Evolutionary conservation across 2,888 invertebrate genomes (phyloP).

Genomic region (Synanthedon myopaeformis): DNA sequence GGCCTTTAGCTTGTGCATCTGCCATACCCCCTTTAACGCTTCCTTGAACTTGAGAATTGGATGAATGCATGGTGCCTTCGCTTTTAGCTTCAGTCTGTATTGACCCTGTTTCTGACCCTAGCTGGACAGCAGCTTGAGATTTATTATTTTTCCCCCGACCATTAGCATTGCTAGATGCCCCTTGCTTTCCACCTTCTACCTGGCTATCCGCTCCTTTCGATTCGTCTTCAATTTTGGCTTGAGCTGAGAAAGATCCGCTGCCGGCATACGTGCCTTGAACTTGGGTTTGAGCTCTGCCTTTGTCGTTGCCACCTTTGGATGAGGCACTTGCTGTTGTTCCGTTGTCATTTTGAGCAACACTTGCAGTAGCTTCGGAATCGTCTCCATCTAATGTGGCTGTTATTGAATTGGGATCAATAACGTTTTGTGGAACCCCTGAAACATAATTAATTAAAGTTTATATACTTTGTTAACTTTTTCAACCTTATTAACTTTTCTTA

Average conservation of each 20-base stretch:
- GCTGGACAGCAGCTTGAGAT: constrained; percentile 81
- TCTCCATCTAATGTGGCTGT: constrained; percentile 65
- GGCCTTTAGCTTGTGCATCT: constrained; percentile 86
- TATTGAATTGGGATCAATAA: constrained; percentile 43
- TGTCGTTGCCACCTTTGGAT: constrained; percentile 80
- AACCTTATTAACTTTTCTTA: too few relatives aligned
- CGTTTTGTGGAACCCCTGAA: constrained; percentile 48
- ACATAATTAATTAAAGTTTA: constrained; percentile 4
- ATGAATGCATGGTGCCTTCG: constrained; percentile 80
- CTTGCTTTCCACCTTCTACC: constrained; percentile 79
- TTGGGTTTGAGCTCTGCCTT: constrained; percentile 84
- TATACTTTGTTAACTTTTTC: too few relatives aligned
- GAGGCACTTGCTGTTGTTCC: constrained; percentile 82
- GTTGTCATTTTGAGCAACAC: constrained; percentile 64
- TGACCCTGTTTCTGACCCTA: constrained; percentile 81
- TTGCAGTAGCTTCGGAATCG: constrained; percentile 80
- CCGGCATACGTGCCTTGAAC: constrained; percentile 85
- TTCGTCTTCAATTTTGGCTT: constrained; percentile 82
- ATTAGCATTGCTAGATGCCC: constrained; percentile 81
- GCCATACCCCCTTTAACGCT: constrained; percentile 86
- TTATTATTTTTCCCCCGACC: constrained; percentile 80
- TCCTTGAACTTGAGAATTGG: constrained; percentile 83
- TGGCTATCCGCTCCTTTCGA: constrained; percentile 78
- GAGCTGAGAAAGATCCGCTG: constrained; percentile 84
- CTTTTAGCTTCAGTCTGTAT: constrained; percentile 82